Base-by-base conservation (phyloP, 2,888 invertebrate genomes). In the Acanthosepion esculentum region DNA sequence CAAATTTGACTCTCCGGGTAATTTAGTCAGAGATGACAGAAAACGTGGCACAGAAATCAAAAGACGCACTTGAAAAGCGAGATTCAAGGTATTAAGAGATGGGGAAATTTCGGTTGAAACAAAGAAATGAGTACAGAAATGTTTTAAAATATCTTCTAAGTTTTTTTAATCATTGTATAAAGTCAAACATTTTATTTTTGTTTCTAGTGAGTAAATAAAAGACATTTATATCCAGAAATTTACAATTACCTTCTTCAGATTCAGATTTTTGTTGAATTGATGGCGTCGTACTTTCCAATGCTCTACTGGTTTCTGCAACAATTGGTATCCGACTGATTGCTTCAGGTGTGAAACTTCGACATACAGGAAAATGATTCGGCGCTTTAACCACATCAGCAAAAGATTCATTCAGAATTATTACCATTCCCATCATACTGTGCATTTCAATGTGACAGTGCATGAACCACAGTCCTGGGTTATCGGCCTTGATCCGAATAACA, bases 381-480 rank as follows among this genome's bases (percentile, higher is more conserved):
- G 96, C 94, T 1, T 91, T 29, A 7, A 96, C 96, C 3, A 96
- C 95, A 12, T 95, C 92, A 0, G 95, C 53, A 94, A 95, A 96
- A 18, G 96, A 96, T 95, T 96, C 97, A 94, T 97, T 96, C 0
- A 97, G 50, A 91, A 97, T 78, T 95, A 97, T 95, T 8, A 96
- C 96, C 97, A 97, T 97, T 3, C 97, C 97, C 93, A 97, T 96
- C 48, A 95, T 93, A 94, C 95, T 95, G 94, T 97, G 97, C 29
- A 96, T 94, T 53, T 96, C 96, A 91, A 97, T 96, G 95, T 97
- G 97, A 95, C 97, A 97, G 94, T 97, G 97, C 95, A 97, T 95
- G 93, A 96, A 95, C 97, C 97, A 97, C 48, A 96, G 29, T 0
- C 97, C 97, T 1, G 97, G 97, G 94, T 97, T 97, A 94, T 96